Evolutionary conservation across 2,888 invertebrate species (phyloP).

Genomic region (Phalera bucephala): DNA sequence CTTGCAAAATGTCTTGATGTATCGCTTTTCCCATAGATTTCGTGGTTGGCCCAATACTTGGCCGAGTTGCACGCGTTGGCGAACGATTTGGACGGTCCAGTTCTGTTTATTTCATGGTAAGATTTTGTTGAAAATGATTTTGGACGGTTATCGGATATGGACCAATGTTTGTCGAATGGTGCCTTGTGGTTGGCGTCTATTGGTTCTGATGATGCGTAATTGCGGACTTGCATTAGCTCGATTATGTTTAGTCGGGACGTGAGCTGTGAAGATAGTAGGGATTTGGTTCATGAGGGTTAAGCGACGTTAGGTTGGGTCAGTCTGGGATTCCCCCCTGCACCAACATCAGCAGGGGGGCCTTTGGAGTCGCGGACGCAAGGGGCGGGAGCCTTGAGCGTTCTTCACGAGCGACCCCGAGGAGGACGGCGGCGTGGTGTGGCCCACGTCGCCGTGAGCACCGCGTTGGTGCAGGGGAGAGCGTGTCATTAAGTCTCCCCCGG

Average conservation of each 20-base stretch:
- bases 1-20: conserved; percentile 13
- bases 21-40: conserved; percentile 10
- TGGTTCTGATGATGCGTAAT: conserved; percentile 32
- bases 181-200: conserved; percentile 16
- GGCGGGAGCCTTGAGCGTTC: too few species aligned
- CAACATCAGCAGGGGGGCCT: too few species aligned
- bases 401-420: too few species aligned
- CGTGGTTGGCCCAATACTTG: conserved; percentile 31
- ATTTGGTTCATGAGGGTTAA: too few species aligned
- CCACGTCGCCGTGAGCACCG: too few species aligned
- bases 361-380: too few species aligned
- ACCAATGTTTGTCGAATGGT: conserved; percentile 26
- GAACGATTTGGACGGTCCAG: conserved; percentile 23
- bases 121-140: conserved; percentile 11
- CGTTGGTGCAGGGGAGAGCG: too few species aligned
- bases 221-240: conserved; percentile 50
- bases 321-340: too few species aligned
- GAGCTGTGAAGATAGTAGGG: conserved; percentile 24
- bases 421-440: too few species aligned
- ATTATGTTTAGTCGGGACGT: conserved; percentile 42
- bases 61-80: conserved; percentile 25
- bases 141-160: conserved; percentile 4
- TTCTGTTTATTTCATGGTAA: conserved; percentile 14
- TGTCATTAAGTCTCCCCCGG: too few species aligned
- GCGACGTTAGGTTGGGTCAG: too few species aligned